These are phyloP conservation scores for Epinephelus malabaricus DNA, from an alignment of 2,797 vertebrate genomes.

Conservation along the genomic window DNA sequence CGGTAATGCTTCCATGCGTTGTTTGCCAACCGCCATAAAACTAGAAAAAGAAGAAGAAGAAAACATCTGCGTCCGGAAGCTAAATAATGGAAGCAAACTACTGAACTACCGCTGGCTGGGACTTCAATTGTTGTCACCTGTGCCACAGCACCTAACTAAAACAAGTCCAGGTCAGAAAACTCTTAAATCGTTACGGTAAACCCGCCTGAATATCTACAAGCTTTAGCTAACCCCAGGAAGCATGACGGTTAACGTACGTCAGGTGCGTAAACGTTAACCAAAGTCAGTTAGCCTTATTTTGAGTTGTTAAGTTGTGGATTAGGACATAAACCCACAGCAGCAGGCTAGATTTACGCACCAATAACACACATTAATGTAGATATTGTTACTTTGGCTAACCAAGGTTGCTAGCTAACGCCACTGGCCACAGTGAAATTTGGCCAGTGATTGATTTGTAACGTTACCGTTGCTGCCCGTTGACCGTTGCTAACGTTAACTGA, in stretches of 20 bases:
- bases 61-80: slow-evolving; percentile 25
- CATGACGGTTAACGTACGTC: not conserved
- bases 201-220: fast-evolving
- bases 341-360: not conserved
- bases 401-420: not conserved
- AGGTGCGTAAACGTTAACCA: too few species aligned
- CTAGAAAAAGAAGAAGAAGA: too few species aligned
- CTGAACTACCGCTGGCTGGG: not conserved
- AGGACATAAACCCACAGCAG: not conserved
- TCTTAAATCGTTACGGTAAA: slow-evolving; percentile 29
- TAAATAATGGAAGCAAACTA: not conserved
- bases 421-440: not conserved
- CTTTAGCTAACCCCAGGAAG: too few species aligned
- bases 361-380: fast-evolving
- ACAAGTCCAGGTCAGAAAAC: not conserved
- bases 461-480: not conserved
- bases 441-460: not conserved
- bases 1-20: too few species aligned
- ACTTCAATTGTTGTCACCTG: not conserved
- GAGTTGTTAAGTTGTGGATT: not conserved
- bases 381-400: fast-evolving
- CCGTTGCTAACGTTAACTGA: not conserved
- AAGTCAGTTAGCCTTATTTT: slow-evolving; percentile 15
- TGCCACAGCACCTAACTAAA: not conserved
- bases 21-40: too few species aligned